These are phyloP conservation scores for roundworm (Caenorhabditis elegans) DNA, from an alignment of 1,140 invertebrate genomes.

Conservation along the genomic window DNA sequence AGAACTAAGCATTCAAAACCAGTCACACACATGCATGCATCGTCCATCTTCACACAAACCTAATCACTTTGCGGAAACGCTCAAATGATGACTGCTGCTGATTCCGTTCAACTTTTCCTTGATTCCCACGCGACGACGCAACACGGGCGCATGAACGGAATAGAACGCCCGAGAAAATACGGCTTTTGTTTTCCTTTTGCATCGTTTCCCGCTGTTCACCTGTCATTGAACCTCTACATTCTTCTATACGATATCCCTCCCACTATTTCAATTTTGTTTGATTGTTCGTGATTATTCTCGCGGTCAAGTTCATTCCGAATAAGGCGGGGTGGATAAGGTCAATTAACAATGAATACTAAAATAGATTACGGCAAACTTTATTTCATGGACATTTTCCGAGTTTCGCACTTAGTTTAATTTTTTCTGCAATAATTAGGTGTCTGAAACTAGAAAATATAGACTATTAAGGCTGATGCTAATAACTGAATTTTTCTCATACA, in stretches of 20 bases:
- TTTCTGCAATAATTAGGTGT: no score
- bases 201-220: not conserved
- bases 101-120: conserved; percentile 19
- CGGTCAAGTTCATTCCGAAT: not conserved
- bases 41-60: not conserved
- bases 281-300: not conserved
- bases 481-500: no score
- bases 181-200: conserved; percentile 26
- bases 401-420: no score
- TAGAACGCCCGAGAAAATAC: not conserved
- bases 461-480: no score
- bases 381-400: no score
- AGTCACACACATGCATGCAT: not conserved
- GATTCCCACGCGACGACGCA: conserved; percentile 11
- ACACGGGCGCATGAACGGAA: not conserved
- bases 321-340: no score
- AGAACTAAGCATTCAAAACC: not conserved
- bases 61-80: conserved; percentile 5
- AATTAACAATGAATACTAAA: no score
- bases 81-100: no score
- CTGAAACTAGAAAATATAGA: no score
- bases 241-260: conserved; percentile 1
- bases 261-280: not conserved
- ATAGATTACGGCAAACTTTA: no score
- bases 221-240: not conserved